Conservation (phyloP, 2,113 vertebrate genomes). For the Limnothrissa miodon region DNA sequence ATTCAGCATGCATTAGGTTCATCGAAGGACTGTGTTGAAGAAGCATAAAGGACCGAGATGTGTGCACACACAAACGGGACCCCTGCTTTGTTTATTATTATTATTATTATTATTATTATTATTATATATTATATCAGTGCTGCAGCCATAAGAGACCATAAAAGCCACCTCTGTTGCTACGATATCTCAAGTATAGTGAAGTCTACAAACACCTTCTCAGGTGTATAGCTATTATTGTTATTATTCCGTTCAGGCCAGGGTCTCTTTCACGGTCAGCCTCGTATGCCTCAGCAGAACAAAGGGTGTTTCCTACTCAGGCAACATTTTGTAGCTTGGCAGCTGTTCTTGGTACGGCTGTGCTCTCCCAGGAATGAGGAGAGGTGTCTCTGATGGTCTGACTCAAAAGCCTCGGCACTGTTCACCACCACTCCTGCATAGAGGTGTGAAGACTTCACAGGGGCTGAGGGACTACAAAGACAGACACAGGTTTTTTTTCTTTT, state of each 20-base stretch:
- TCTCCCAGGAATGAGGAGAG: background rate
- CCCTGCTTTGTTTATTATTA: background rate
- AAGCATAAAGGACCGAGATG: background rate
- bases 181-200: background rate
- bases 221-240: background rate
- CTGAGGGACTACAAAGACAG: background rate
- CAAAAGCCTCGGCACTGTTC: background rate
- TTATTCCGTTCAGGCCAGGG: background rate
- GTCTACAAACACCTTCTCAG: background rate
- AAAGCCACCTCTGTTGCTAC: background rate
- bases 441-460: slow-evolving; percentile 4
- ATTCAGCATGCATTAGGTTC: background rate
- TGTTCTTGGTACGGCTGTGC: background rate
- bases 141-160: background rate
- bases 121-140: background rate
- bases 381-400: background rate
- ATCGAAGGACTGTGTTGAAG: background rate
- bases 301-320: background rate
- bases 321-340: background rate
- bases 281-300: background rate
- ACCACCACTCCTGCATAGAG: background rate
- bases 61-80: background rate
- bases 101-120: too few species aligned
- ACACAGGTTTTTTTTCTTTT: background rate
- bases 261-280: background rate